These are phyloP conservation scores for Nipponacmea schrenckii DNA, from an alignment of 2,888 invertebrate species.

Conservation along the genomic window DNA sequence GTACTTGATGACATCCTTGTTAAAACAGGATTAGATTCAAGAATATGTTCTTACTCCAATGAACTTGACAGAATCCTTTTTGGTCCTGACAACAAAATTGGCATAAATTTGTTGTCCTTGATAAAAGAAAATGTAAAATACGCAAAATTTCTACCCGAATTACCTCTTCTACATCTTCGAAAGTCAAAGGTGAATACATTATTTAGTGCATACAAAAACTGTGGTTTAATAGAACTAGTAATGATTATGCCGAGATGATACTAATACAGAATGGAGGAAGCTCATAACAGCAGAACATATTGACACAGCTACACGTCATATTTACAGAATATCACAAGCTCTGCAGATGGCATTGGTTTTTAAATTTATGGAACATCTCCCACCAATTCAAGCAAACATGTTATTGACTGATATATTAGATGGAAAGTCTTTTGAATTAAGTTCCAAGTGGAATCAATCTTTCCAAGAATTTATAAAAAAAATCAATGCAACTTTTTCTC, in stretches of 20 bases:
- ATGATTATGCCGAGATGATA: not conserved
- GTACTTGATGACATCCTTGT: conserved; percentile 14
- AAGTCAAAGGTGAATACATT: conserved; percentile 6
- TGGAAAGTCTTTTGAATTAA: not conserved
- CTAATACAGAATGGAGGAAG: not conserved
- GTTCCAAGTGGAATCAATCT: not conserved
- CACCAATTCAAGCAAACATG: not conserved
- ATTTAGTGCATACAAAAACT: conserved; percentile 10
- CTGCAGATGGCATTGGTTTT: conserved; percentile 5
- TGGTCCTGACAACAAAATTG: conserved; percentile 13
- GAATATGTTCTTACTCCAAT: not conserved
- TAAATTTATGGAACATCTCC: not conserved
- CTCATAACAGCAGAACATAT: not conserved
- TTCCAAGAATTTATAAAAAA: not conserved
- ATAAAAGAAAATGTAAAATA: not conserved
- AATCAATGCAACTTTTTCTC: not conserved
- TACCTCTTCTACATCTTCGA: conserved; percentile 10
- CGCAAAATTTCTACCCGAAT: conserved; percentile 3
- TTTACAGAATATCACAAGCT: not conserved
- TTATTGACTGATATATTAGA: not conserved
- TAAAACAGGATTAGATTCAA: not conserved
- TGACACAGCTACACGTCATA: conserved; percentile 4
- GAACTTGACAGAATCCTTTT: not conserved
- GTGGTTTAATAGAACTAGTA: not conserved
- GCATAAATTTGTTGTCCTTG: conserved; percentile 3